A percentile compares a stretch with the other conserved stretches of the same genome.
Evolutionary conservation across 2,113 vertebrate genomes (phyloP).

Genomic region (Alethe castanea): DNA sequence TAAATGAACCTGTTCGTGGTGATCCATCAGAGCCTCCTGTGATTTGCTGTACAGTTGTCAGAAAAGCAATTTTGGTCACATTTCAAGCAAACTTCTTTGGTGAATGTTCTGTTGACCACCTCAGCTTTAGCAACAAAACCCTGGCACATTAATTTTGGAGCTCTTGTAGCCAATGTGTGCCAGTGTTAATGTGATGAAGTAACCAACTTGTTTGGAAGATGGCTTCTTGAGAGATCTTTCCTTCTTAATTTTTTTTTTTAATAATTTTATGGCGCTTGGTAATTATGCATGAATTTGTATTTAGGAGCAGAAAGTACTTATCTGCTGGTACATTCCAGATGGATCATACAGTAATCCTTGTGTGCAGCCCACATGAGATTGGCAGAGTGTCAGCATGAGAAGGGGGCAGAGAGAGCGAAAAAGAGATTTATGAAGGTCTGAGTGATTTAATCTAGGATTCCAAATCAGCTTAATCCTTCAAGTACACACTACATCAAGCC

Average conservation of each 20-base stretch:
- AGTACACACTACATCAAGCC: slow-evolving; percentile 21
- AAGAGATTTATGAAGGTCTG: slow-evolving; percentile 63
- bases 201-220: not conserved
- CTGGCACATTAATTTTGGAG: not conserved
- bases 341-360: slow-evolving; percentile 71
- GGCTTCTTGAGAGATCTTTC: not conserved
- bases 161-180: not conserved
- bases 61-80: not conserved
- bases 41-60: not conserved
- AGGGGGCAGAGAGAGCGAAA: slow-evolving; percentile 49
- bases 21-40: not conserved
- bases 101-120: not conserved
- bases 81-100: not conserved
- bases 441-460: slow-evolving; percentile 70
- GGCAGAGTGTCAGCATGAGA: slow-evolving; percentile 57
- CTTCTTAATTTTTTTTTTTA: not conserved
- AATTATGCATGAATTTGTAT: slow-evolving; percentile 34
- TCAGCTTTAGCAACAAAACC: not conserved
- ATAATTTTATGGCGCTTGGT: not conserved
- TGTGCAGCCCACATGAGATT: slow-evolving; percentile 63
- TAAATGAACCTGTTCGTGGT: not conserved
- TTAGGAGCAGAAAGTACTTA: slow-evolving; percentile 49
- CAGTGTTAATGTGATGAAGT: not conserved
- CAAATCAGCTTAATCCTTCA: slow-evolving; percentile 64
- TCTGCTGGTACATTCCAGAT: slow-evolving; percentile 55